Conservation (phyloP, 2,113 vertebrate species). For the Spea bombifrons region DNA sequence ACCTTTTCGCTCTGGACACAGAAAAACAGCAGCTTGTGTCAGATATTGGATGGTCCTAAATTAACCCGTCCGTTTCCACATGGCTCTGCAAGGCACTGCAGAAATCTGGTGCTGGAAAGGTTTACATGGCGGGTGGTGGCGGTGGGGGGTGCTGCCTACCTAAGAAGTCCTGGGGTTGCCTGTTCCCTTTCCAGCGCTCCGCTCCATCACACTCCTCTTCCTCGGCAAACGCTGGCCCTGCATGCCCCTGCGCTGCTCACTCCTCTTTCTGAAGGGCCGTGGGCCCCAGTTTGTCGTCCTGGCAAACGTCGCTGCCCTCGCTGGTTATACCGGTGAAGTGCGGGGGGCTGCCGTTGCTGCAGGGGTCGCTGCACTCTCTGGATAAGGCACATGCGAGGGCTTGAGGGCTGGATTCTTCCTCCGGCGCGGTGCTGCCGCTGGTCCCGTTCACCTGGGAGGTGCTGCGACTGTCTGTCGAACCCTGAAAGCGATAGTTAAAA, state of each 20-base stretch:
- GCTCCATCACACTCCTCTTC: constrained; percentile 3
- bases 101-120: not conserved
- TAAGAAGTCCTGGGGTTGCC: not conserved
- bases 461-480: constrained; percentile 64
- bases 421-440: constrained; percentile 61
- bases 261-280: constrained; percentile 80
- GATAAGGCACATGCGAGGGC: constrained; percentile 84
- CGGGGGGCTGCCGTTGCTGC: constrained; percentile 70
- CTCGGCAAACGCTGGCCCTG: constrained; percentile 4
- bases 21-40: constrained; percentile 1
- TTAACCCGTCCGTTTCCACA: not conserved
- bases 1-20: not conserved
- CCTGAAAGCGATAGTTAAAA: constrained; percentile 43
- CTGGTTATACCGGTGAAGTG: constrained; percentile 58
- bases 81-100: not conserved
- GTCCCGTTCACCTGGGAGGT: constrained; percentile 79
- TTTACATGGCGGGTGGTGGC: not conserved
- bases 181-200: not conserved
- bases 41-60: not conserved
- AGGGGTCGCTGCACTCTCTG: constrained; percentile 59
- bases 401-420: constrained; percentile 65
- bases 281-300: constrained; percentile 76
- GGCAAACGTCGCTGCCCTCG: constrained; percentile 73
- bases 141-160: not conserved
- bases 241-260: constrained; percentile 49